Percentiles rank a stretch among this genome's conserved stretches.
Conservation (phyloP, 2,797 vertebrate species). For the Phoxinus dragarum region DNA sequence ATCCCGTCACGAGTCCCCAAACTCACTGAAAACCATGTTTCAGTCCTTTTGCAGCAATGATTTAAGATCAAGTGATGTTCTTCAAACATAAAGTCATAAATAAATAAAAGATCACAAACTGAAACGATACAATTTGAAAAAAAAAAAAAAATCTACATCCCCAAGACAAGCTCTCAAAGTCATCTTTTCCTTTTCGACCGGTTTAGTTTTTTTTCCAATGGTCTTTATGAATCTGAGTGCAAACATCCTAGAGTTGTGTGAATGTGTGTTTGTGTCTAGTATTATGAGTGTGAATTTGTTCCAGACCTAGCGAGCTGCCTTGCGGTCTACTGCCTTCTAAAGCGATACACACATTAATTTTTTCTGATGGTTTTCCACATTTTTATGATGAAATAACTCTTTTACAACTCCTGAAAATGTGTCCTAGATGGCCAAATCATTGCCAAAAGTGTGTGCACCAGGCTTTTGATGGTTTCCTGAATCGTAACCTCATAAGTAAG, state of each 20-base stretch:
- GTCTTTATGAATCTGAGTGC: constrained; percentile 56
- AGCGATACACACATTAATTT: not conserved
- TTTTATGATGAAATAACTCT: not conserved
- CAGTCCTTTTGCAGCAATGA: constrained; percentile 78
- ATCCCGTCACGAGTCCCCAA: constrained; percentile 43
- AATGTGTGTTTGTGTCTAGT: constrained; percentile 53
- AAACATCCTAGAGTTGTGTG: constrained; percentile 77
- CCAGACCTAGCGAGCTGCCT: constrained; percentile 22
- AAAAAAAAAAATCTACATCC: constrained; percentile 59
- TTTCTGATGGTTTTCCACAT: not conserved
- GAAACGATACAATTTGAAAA: constrained; percentile 76
- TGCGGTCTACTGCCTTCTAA: not conserved
- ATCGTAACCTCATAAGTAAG: not conserved
- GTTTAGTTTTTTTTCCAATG: constrained; percentile 56
- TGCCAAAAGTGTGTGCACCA: not conserved
- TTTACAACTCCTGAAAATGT: not conserved
- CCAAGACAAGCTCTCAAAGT: constrained; percentile 55
- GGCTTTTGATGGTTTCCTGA: not conserved
- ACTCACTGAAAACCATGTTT: constrained; percentile 70
- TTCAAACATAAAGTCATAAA: constrained; percentile 74
- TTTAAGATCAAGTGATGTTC: constrained; percentile 72
- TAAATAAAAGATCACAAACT: constrained; percentile 65
- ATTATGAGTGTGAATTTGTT: constrained; percentile 37
- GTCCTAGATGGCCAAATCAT: not conserved
- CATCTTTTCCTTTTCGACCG: constrained; percentile 47